Evolutionary conservation across 2,113 vertebrate genomes (phyloP), one percentile per base, ranked within the genome.

Genomic region (Phalacrocorax pelagicus): DNA sequence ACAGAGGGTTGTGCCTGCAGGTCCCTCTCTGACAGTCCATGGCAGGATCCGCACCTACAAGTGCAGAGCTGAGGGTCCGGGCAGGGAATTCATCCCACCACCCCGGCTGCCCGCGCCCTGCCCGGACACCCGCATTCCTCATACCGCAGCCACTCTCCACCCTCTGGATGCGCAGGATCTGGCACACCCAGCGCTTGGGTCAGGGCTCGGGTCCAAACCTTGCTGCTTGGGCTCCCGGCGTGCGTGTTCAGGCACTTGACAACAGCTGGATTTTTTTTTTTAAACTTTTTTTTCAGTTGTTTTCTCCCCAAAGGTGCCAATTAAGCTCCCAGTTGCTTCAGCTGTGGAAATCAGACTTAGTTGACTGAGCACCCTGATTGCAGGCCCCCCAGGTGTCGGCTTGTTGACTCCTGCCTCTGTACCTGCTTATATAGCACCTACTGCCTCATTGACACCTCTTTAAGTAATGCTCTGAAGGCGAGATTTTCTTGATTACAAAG

Each of bases 11-110:
- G 63, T 44, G 27, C 42, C 47, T 34, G 32, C 58, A 18, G 12
- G 30, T 46, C 44, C 29, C 1, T 5, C n/a, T 17, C 34, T 42
- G n/a, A 0, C 0, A 5, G 8, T 42, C 49, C 26, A 0, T 0
- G 4, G 46, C 34, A 36, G 70, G 62, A 57, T 15, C 54, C 0
- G 0, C 59, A 15, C 32, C n/a, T 42, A 4, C 10, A 13, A 23
- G 16, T 0, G 32, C 51, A 3, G 30, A 26, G 63, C 38, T 21
- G 65, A 27, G 34, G 15, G 15, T 85, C 49, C 1, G 3, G 34
- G 22, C 7, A 21, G 9, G n/a, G 84, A 62, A n/a, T 44, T 72
- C 19, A 9, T 61, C 66, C 46, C 72, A 16, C 17, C 52, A 6
- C 15, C 61, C 47, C 0, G 1, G 55, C 71, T 62, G 40, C 79